Percentiles rank a stretch among this genome's conserved stretches.
Conservation (phyloP, 1,140 invertebrate species). For the Orchestia grillus region DNA sequence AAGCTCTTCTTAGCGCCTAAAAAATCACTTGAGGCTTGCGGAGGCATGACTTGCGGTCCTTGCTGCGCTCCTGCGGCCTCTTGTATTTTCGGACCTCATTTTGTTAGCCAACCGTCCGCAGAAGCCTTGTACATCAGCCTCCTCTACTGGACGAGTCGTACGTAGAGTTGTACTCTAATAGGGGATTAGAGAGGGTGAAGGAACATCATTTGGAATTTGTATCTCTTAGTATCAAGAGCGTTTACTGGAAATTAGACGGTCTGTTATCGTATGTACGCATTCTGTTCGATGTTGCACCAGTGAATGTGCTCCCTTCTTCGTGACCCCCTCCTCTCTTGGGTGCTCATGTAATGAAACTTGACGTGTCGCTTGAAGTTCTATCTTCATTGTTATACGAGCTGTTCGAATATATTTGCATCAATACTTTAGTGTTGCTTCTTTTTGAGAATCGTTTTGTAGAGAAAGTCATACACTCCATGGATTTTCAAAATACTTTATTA, state of each 20-base stretch:
- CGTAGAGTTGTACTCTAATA: background rate
- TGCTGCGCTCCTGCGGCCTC: background rate
- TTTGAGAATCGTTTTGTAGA: too few species aligned
- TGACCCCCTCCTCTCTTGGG: background rate
- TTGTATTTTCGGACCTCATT: conserved; percentile 10
- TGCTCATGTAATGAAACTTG: too few species aligned
- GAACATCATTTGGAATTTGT: background rate
- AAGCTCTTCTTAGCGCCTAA: conserved; percentile 31
- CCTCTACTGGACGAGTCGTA: background rate
- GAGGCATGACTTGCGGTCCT: conserved; percentile 28
- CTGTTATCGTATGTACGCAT: background rate
- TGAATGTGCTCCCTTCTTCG: background rate
- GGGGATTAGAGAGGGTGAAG: background rate
- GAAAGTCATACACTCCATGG: too few species aligned
- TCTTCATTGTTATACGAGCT: too few species aligned
- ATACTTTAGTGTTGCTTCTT: too few species aligned
- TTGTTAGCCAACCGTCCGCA: background rate
- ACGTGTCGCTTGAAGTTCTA: too few species aligned
- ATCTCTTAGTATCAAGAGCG: background rate
- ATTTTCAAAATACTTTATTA: too few species aligned
- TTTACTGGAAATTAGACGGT: background rate
- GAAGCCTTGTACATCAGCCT: background rate
- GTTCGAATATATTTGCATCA: too few species aligned
- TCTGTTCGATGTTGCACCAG: background rate
- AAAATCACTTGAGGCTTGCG: conserved; percentile 30